Conservation (phyloP, 2,888 invertebrate genomes). For the Apodemia hepburni region DNA sequence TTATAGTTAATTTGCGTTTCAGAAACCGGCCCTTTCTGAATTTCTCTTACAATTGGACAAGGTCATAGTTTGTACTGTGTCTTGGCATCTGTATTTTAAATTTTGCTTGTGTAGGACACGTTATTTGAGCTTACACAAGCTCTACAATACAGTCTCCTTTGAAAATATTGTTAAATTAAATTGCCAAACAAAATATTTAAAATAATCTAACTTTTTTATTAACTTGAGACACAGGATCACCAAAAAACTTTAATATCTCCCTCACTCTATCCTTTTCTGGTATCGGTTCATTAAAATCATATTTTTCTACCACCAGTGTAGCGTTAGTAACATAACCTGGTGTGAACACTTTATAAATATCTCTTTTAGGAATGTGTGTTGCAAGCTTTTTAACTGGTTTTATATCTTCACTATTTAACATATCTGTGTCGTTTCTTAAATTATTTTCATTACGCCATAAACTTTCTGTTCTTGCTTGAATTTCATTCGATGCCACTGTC, state of each 20-base stretch:
- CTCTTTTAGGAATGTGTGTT: conserved; percentile 45
- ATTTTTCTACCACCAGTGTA: conserved; percentile 48
- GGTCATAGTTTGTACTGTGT: too few species aligned
- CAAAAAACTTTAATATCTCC: conserved; percentile 40
- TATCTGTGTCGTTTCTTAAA: conserved; percentile 1
- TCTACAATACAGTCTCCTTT: too few species aligned
- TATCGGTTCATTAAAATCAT: conserved; percentile 56
- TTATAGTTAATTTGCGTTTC: too few species aligned
- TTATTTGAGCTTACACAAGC: too few species aligned
- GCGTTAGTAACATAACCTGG: conserved; percentile 49
- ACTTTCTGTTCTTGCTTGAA: conserved; percentile 42
- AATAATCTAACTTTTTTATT: conserved; percentile 44
- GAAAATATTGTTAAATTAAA: too few species aligned
- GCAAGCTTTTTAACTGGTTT: conserved; percentile 24
- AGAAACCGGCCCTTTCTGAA: too few species aligned
- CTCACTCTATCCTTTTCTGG: conserved; percentile 51
- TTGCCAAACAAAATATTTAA: conserved; percentile 7
- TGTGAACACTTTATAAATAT: conserved; percentile 42
- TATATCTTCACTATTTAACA: neutral
- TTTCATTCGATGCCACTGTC: conserved; percentile 27
- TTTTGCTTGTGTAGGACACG: too few species aligned
- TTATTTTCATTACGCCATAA: conserved; percentile 36
- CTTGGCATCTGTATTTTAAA: too few species aligned
- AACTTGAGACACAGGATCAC: conserved; percentile 40
- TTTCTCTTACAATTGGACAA: too few species aligned